Percentiles rank a stretch among this genome's conserved stretches.
These are phyloP conservation scores for Takifugu ocellatus DNA, from an alignment of 2,797 vertebrate species.

Conservation along the genomic window DNA sequence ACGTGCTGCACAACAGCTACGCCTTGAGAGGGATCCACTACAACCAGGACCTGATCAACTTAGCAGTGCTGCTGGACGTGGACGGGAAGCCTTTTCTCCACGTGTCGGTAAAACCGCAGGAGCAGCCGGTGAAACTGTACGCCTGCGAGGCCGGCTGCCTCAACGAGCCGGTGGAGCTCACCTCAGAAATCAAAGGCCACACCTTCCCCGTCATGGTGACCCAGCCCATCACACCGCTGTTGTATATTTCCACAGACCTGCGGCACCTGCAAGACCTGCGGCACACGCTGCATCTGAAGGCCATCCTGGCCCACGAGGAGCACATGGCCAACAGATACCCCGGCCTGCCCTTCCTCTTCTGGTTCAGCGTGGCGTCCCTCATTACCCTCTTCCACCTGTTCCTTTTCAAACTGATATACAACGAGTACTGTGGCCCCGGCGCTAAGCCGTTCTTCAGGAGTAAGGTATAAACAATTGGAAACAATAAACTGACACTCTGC, in stretches of 20 bases:
- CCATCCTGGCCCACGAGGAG: slow-evolving; percentile 95
- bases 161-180: slow-evolving; percentile 94
- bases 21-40: slow-evolving; percentile 91
- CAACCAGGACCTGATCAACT: slow-evolving; percentile 87
- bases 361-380: slow-evolving; percentile 97
- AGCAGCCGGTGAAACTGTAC: slow-evolving; percentile 86
- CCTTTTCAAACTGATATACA: slow-evolving; percentile 99
- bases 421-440: slow-evolving; percentile 95
- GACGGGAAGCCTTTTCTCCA: slow-evolving; percentile 93
- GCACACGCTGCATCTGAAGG: slow-evolving; percentile 94
- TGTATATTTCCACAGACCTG: slow-evolving; percentile 94
- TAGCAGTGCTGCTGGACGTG: slow-evolving; percentile 84
- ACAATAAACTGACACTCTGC: slow-evolving; percentile 17
- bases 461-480: slow-evolving; percentile 83
- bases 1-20: slow-evolving; percentile 96
- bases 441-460: slow-evolving; percentile 97
- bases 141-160: slow-evolving; percentile 95
- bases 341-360: slow-evolving; percentile 94
- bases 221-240: slow-evolving; percentile 90
- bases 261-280: slow-evolving; percentile 91
- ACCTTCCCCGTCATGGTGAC: slow-evolving; percentile 95
- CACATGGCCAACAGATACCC: slow-evolving; percentile 98
- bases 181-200: slow-evolving; percentile 85
- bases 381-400: slow-evolving; percentile 97
- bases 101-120: slow-evolving; percentile 87